A percentile compares a stretch with the other conserved stretches of the same genome.
phyloP scores from a whole-genome alignment of 2,797 vertebrate species.

The Semaprochilodus insignis region DNA sequence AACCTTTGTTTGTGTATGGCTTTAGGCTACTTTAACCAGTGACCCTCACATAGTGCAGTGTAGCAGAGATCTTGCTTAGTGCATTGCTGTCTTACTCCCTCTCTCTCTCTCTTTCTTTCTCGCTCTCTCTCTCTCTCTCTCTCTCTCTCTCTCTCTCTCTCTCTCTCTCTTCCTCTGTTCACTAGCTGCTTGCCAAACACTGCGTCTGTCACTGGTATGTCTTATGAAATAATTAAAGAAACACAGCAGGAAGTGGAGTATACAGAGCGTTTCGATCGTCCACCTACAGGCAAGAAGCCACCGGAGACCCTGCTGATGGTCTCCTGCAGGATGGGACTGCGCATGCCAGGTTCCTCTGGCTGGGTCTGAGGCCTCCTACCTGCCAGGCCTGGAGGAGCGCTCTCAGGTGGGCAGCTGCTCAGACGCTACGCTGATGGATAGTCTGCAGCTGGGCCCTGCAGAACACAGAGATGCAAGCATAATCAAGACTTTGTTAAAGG shows the following conservation, averaged over 20 bases:
- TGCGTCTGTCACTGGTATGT: slow-evolving; percentile 46
- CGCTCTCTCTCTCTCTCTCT: no score
- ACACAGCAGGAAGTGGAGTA: slow-evolving; percentile 8
- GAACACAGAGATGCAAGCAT: background rate
- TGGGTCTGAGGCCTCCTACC: slow-evolving; percentile 11
- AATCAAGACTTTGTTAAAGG: background rate
- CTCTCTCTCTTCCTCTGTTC: slow-evolving; percentile 4
- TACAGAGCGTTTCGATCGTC: background rate
- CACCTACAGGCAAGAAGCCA: slow-evolving; percentile 14
- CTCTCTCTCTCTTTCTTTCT: no score
- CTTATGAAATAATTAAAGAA: slow-evolving; percentile 41
- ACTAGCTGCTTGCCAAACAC: slow-evolving; percentile 26
- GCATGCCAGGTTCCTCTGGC: slow-evolving; percentile 19
- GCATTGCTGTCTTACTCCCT: no score
- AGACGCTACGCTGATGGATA: slow-evolving; percentile 22
- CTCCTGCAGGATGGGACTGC: background rate
- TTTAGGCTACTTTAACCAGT: no score
- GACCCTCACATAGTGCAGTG: no score
- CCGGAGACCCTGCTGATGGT: background rate
- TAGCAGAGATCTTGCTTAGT: no score
- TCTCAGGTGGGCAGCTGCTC: slow-evolving; percentile 26
- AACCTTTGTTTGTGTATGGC: no score
- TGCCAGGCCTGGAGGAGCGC: slow-evolving; percentile 3
- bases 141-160: no score
- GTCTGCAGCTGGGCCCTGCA: slow-evolving; percentile 25